These are phyloP conservation scores for Thereva unica DNA, from an alignment of 2,888 invertebrate genomes.

Conservation along the genomic window DNA sequence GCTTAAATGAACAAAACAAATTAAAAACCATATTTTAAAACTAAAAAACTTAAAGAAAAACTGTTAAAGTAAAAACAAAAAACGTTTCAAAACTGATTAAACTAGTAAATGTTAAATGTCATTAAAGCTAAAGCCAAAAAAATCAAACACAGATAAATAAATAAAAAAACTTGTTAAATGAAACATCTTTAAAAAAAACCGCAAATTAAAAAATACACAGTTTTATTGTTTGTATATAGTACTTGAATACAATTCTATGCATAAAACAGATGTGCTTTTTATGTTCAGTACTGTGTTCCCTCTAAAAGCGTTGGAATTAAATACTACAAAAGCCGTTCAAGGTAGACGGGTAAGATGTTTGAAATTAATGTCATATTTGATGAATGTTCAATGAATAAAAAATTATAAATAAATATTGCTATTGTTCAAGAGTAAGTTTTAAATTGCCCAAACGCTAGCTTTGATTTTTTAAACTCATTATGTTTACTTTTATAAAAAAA, in stretches of 20 bases:
- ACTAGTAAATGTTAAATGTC: too few relatives aligned
- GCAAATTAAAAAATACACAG: slow-evolving; percentile 22
- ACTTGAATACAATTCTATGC: slow-evolving; percentile 24
- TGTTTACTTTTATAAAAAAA: too few relatives aligned
- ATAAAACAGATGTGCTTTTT: slow-evolving; percentile 32
- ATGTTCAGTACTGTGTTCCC: slow-evolving; percentile 34
- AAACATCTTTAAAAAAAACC: neutral
- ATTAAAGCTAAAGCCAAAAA: too few relatives aligned
- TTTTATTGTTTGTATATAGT: slow-evolving; percentile 32
- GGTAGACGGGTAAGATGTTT: slow-evolving; percentile 18
- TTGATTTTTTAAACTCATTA: too few relatives aligned
- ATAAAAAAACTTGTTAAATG: slow-evolving; percentile 4
- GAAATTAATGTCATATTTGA: slow-evolving; percentile 17
- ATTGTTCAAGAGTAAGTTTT: too few relatives aligned
- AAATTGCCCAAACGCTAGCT: too few relatives aligned
- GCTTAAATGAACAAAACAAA: too few relatives aligned
- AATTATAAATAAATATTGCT: too few relatives aligned
- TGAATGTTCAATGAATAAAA: slow-evolving; percentile 15
- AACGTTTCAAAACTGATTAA: too few relatives aligned
- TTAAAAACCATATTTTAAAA: too few relatives aligned
- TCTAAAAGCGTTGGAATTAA: slow-evolving; percentile 16
- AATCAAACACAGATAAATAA: slow-evolving; percentile 4
- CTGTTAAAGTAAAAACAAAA: too few relatives aligned
- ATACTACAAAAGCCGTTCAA: slow-evolving; percentile 7
- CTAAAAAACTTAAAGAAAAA: too few relatives aligned